A percentile compares a stretch with the other conserved stretches of the same genome.
These are phyloP conservation scores for Globodera ellingtonae DNA, from an alignment of 1,140 invertebrate genomes.

Conservation along the genomic window DNA sequence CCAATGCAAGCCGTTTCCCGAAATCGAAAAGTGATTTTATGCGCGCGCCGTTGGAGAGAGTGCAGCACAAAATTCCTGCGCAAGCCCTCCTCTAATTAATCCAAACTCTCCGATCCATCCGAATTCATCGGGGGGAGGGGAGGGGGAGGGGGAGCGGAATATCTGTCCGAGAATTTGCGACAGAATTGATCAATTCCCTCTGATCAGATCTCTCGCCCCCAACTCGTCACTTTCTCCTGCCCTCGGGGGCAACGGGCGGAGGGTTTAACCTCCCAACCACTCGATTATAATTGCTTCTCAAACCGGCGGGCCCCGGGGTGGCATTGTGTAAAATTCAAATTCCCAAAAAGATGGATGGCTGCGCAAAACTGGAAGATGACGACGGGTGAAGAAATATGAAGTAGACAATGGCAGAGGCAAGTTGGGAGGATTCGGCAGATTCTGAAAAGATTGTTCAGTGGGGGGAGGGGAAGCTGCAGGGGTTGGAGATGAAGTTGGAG, in stretches of 20 bases:
- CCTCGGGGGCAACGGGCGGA: background rate
- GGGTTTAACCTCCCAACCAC: background rate
- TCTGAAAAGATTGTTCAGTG: background rate
- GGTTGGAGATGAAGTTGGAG: background rate
- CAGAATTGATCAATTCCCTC: background rate
- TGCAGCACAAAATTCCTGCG: constrained; percentile 11
- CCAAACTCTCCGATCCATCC: background rate
- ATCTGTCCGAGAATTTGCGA: background rate
- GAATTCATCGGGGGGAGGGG: constrained; percentile 6
- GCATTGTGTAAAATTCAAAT: background rate
- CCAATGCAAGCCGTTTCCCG: background rate
- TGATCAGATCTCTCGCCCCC: background rate
- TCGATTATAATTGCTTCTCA: constrained; percentile 3
- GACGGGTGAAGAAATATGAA: background rate
- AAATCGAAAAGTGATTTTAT: constrained; percentile 8
- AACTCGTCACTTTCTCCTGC: constrained; percentile 4
- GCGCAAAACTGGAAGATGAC: constrained; percentile 1
- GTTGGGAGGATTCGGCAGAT: no score
- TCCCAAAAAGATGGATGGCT: background rate
- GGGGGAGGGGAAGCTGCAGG: no score
- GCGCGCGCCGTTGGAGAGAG: background rate
- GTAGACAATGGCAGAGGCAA: background rate
- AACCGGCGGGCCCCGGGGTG: background rate
- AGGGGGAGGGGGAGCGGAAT: background rate
- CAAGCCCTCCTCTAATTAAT: background rate